Evolutionary conservation across 2,888 invertebrate species (phyloP), one percentile per base, ranked within the genome.

Genomic region (Drosophila maculinotata): DNA sequence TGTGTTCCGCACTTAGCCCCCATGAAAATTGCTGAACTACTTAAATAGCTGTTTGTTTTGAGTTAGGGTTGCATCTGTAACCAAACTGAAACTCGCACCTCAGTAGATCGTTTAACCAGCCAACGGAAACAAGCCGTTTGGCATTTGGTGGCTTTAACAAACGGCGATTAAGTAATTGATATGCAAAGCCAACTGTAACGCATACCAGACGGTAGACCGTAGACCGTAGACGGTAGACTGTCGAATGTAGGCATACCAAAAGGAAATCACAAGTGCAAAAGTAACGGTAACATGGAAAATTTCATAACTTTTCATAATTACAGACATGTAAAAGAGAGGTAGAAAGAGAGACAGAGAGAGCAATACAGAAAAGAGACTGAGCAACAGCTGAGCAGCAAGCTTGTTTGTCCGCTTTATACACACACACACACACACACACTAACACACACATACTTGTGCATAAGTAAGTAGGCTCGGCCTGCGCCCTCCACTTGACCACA

Each of bases 251-350:
- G 62, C 36, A 63, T 20, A 56, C 38, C 63, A 69, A 71, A 67
- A 67, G 69, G 64, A 86, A 80, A 73, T 66, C 59, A 49, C 62
- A 60, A 62, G 73, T 69, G 74, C 63, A 52, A 63, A 60, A 68
- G 75, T 62, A 72, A 79, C 62, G 60, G 59, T 31, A 57, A 69
- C 41, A 52, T 63, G 65, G 41, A 53, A 71, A 56, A 78, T 81
- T 81, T 81, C 81, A 87, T 87, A 81, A 81, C 79, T 74, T 44
- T 72, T 71, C 33, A 69, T 64, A 75, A 84, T 68, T 57, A 65
- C 56, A 35, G 17, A n/a, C 57, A 52, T 31, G 17, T 12, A 31
- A 35, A 17, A 36, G 15, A 33, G 25, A 53, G 39, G 39, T 28
- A 17, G 51, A n/a, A n/a, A n/a, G 25, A 26, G 39, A 45, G 14